Percentiles rank a stretch among this genome's conserved stretches.
phyloP scores from a whole-genome alignment of 2,888 invertebrate species.

The Drosophila pseudotalamancana region DNA sequence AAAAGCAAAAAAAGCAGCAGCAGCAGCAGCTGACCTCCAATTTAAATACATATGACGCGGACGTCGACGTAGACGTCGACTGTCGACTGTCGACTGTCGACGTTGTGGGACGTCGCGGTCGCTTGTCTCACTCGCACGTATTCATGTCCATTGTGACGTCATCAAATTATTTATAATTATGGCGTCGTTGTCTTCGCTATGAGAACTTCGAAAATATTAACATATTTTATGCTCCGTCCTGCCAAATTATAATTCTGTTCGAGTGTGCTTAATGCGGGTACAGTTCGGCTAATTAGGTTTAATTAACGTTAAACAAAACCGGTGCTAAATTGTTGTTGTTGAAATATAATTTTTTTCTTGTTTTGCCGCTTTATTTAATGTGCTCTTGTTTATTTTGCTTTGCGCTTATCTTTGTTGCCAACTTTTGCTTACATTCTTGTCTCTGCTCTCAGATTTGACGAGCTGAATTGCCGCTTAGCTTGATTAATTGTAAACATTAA shows the following conservation, averaged over 20 bases:
- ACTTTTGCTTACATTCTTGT: constrained; percentile 12
- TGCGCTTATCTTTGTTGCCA: constrained; percentile 45
- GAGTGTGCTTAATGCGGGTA: constrained; percentile 52
- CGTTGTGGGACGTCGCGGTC: background rate
- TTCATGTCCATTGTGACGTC: constrained; percentile 55
- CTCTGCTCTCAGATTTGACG: background rate
- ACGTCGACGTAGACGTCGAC: too few relatives aligned
- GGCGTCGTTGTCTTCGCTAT: constrained; percentile 25
- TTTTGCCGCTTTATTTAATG: constrained; percentile 8
- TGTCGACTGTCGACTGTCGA: too few relatives aligned
- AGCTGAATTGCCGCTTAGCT: constrained; percentile 33
- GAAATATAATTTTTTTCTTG: constrained; percentile 2
- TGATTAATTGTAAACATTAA: constrained; percentile 57
- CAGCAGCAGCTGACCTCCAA: constrained; percentile 35
- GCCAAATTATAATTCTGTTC: constrained; percentile 47
- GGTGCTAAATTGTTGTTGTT: constrained; percentile 51
- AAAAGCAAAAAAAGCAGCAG: constrained; percentile 2
- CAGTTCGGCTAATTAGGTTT: constrained; percentile 62
- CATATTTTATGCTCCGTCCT: constrained; percentile 31
- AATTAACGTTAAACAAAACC: constrained; percentile 62
- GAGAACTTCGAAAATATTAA: constrained; percentile 23
- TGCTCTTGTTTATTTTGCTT: constrained; percentile 42
- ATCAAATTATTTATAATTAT: constrained; percentile 67
- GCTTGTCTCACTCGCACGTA: constrained; percentile 16
- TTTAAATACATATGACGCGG: constrained; percentile 6